Evolutionary conservation across 1,140 invertebrate species (phyloP), one percentile per base, ranked within the genome.

Genomic region (Brachionus manjavacas): DNA sequence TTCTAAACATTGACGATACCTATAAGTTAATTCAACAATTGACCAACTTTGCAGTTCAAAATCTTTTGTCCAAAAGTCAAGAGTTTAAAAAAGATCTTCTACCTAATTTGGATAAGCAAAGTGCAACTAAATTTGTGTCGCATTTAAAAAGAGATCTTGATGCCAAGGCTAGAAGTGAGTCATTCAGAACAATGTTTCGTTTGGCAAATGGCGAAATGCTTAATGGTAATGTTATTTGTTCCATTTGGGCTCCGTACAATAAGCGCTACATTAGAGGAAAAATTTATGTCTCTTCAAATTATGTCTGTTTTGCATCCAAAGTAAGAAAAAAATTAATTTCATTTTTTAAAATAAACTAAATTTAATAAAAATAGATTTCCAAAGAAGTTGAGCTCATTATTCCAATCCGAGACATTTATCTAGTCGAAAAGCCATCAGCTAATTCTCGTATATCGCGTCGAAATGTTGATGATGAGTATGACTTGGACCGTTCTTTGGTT

Each of bases 41-140:
- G 46, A 95, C 95, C 66, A 98, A 98, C 91, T 93, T 98, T 90
- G 96, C 96, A 60, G 97, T 98, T 93, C 96, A 96, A 92, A 94
- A 95, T 72, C 16, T 72, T 23, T 20, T 84, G 8, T 66, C 76
- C 6, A 64, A 72, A 80, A 66, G 16, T 25, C 31, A 46, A 79
- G 46, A 84, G n/a, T 80, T 55, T 25, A 64, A 83, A 85, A 68
- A 52, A 84, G 78, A 85, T n/a, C 4, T 70, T 70, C 64, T 79
- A 20, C 68, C 49, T 9, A 72, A 66, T 20, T 43, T 46, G 31
- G 60, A 64, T 83, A 93, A 93, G 86, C 94, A 94, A 89, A 95
- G 95, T 90, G 92, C 94, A 83, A 93, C 93, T 72, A 95, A 95
- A 88, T 95, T 95, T 87, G 92, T 93, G 1, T 94, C 95, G 0